These are phyloP conservation scores for Volucella zonaria DNA, from an alignment of 2,888 invertebrate genomes.

Conservation along the genomic window DNA sequence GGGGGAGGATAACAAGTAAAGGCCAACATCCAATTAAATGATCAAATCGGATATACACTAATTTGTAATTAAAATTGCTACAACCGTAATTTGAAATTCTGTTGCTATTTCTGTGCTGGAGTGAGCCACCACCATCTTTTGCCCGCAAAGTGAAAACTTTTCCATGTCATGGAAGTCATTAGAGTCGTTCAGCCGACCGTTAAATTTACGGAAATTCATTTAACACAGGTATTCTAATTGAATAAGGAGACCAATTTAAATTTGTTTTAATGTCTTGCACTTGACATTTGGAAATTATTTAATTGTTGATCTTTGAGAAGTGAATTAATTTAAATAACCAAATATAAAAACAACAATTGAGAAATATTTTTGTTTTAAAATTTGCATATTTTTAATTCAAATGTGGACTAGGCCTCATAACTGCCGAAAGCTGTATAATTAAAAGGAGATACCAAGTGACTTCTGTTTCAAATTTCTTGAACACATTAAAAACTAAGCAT, in stretches of 20 bases:
- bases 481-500: too few species aligned
- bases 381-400: too few species aligned
- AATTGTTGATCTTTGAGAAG: neutral
- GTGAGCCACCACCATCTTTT: neutral
- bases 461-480: too few species aligned
- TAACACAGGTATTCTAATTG: slow-evolving; percentile 69
- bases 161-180: slow-evolving; percentile 49
- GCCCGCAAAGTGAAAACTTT: slow-evolving; percentile 35
- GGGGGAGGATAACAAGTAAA: slow-evolving; percentile 9
- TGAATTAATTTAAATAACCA: neutral
- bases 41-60: slow-evolving; percentile 67
- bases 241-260: slow-evolving; percentile 67
- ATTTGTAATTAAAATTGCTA: slow-evolving; percentile 71
- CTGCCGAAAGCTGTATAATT: too few species aligned
- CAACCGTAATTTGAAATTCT: slow-evolving; percentile 21
- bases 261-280: slow-evolving; percentile 52
- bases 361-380: neutral
- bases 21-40: slow-evolving; percentile 63
- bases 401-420: too few species aligned
- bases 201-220: slow-evolving; percentile 62
- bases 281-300: slow-evolving; percentile 52
- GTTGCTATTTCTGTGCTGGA: neutral
- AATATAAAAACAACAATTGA: neutral
- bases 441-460: too few species aligned
- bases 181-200: slow-evolving; percentile 53